Conservation (phyloP, 2,888 invertebrate genomes). For the Trissonchulus sp. region DNA sequence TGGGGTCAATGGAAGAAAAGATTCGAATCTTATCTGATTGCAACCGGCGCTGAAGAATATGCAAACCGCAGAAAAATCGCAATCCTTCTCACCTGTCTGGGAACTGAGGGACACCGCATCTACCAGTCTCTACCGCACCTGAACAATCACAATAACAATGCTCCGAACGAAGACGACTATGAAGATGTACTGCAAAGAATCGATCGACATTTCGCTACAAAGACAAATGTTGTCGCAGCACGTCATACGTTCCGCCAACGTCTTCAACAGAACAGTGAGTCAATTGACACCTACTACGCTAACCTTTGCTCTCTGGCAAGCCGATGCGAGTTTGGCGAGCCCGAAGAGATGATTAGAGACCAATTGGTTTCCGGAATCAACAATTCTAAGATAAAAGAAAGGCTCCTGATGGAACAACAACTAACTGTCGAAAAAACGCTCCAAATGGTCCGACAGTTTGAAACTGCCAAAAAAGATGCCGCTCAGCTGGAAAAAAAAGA, state of each 20-base stretch:
- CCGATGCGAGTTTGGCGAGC: neutral
- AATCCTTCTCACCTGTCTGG: neutral
- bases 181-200: neutral
- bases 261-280: neutral
- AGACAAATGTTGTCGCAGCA: neutral
- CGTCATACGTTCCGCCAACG: neutral
- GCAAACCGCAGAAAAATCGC: neutral
- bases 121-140: neutral
- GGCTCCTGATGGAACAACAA: conserved; percentile 3
- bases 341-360: neutral
- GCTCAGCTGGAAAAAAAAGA: neutral
- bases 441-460: neutral
- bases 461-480: conserved; percentile 1
- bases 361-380: neutral
- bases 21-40: neutral
- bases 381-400: neutral
- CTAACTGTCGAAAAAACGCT: neutral
- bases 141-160: neutral
- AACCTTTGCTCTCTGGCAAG: neutral
- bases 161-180: neutral
- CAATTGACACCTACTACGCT: conserved; percentile 1
- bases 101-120: neutral
- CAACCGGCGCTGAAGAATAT: neutral
- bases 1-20: neutral
- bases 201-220: neutral